phyloP scores from a whole-genome alignment of 2,113 vertebrate genomes.

The rabbit (Oryctolagus cuniculus) region mOryCun1.1 NC_091443.1:28668501-28669000 shows the following conservation, averaged over 20 bases:
- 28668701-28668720: background rate
- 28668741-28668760: background rate
- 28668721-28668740: background rate
- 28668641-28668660: background rate
- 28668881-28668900: background rate
- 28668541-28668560: background rate
- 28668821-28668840: background rate
- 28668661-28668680: background rate
- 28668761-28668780: background rate
- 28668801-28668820: background rate
- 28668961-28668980: too few relatives aligned
- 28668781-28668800: background rate
- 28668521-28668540: background rate
- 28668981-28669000: background rate
- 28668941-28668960: background rate
- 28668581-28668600: background rate
- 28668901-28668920: background rate
- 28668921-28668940: background rate
- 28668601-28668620: background rate
- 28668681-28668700: background rate
- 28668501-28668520: background rate
- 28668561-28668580: background rate
- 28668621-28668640: background rate
- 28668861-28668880: background rate
- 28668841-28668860: rapidly evolving